These are phyloP conservation scores for Lophochroa leadbeateri DNA, from an alignment of 2,113 vertebrate species.

Conservation along the genomic window DNA sequence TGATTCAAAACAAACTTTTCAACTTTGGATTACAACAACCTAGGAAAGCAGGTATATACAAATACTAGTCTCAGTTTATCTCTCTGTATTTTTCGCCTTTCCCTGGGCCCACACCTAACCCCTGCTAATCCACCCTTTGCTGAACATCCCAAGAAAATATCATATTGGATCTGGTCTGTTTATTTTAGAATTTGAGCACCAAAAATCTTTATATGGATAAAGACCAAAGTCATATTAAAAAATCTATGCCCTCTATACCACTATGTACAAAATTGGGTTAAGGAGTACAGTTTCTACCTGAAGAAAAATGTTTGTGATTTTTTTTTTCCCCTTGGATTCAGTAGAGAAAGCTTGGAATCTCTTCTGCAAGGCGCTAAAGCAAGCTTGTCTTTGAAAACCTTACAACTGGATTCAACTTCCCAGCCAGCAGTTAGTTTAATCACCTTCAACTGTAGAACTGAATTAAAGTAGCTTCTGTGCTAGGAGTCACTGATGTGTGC, in stretches of 20 bases:
- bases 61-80: not conserved
- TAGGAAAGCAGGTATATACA: not conserved
- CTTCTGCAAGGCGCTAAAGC: not conserved
- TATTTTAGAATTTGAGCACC: not conserved
- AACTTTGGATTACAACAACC: not conserved
- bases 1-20: not conserved
- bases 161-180: not conserved
- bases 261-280: not conserved
- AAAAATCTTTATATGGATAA: not conserved
- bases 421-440: slow-evolving; percentile 23
- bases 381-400: not conserved
- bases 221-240: not conserved
- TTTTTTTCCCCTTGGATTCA: not conserved
- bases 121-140: not conserved
- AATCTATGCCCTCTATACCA: rapidly evolving
- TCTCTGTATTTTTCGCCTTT: not conserved
- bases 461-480: slow-evolving; percentile 24
- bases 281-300: not conserved
- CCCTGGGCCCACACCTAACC: rapidly evolving
- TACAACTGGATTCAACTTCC: not conserved
- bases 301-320: not conserved
- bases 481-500: not conserved
- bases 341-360: not conserved
- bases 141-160: not conserved
- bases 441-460: slow-evolving; percentile 26